phyloP scores from a whole-genome alignment of 1,140 invertebrate species.

The Archivesica marissinica region DNA sequence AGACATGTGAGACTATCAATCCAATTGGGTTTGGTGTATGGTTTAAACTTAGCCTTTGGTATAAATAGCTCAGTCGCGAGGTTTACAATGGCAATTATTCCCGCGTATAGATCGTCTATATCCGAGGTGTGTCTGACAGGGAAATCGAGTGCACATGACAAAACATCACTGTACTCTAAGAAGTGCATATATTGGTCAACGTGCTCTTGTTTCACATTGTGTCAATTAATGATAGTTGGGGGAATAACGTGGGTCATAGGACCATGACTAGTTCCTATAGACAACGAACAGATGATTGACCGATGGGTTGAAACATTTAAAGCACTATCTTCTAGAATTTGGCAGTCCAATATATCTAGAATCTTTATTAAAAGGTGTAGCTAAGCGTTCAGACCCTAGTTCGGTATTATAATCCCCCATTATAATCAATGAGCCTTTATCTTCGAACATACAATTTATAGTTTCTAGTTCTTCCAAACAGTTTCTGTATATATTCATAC shows the following conservation, averaged over 20 bases:
- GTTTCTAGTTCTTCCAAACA: slow-evolving; percentile 1
- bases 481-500: neutral
- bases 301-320: neutral
- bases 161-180: neutral
- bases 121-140: neutral
- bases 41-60: neutral
- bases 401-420: slow-evolving; percentile 12
- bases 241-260: neutral
- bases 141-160: neutral
- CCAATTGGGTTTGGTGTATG: slow-evolving; percentile 1
- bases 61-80: neutral
- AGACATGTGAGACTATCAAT: neutral
- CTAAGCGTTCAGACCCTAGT: neutral
- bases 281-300: neutral
- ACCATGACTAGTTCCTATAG: neutral
- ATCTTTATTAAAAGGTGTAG: neutral
- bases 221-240: neutral
- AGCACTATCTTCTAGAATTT: neutral
- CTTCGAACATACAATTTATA: neutral
- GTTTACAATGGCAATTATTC: neutral
- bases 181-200: neutral
- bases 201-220: neutral
- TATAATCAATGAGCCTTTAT: neutral
- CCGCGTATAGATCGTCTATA: neutral
- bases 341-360: neutral